These are phyloP conservation scores for Mesopsocus fuscifrons DNA, from an alignment of 2,888 invertebrate genomes.

Conservation along the genomic window DNA sequence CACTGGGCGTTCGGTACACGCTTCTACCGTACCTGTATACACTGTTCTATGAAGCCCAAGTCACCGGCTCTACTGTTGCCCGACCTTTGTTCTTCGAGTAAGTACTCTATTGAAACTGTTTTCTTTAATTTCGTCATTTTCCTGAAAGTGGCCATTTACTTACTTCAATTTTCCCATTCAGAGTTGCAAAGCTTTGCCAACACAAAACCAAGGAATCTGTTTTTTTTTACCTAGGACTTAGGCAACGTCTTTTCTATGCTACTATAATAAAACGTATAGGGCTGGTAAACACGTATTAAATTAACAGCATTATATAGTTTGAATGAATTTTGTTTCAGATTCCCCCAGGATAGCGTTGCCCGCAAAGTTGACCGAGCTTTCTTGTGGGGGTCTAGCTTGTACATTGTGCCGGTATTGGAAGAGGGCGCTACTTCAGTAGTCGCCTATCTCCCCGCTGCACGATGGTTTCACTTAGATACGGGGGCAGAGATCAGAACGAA, in stretches of 20 bases:
- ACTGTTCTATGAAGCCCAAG: constrained; percentile 51
- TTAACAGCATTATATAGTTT: too few relatives aligned
- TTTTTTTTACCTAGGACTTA: too few relatives aligned
- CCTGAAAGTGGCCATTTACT: too few relatives aligned
- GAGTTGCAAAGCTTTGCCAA: too few relatives aligned
- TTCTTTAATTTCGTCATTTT: too few relatives aligned
- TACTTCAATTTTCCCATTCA: too few relatives aligned
- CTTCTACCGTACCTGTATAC: constrained; percentile 66
- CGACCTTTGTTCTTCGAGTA: constrained; percentile 67
- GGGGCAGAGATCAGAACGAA: constrained; percentile 16
- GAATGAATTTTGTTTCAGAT: constrained; percentile 35
- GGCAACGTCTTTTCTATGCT: too few relatives aligned
- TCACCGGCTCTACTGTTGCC: constrained; percentile 51
- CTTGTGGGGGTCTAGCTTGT: constrained; percentile 48
- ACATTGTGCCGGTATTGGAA: constrained; percentile 50
- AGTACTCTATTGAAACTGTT: constrained; percentile 25
- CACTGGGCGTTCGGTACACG: constrained; percentile 45
- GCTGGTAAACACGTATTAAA: too few relatives aligned
- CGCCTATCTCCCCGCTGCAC: constrained; percentile 40
- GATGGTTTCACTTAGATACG: constrained; percentile 38
- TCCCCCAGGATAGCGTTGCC: constrained; percentile 35
- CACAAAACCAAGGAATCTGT: too few relatives aligned
- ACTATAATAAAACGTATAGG: too few relatives aligned
- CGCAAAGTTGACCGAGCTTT: constrained; percentile 52
- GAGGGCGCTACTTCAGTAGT: constrained; percentile 26